These are phyloP conservation scores for Allygus modestus DNA, from an alignment of 2,888 invertebrate genomes.

Conservation along the genomic window DNA sequence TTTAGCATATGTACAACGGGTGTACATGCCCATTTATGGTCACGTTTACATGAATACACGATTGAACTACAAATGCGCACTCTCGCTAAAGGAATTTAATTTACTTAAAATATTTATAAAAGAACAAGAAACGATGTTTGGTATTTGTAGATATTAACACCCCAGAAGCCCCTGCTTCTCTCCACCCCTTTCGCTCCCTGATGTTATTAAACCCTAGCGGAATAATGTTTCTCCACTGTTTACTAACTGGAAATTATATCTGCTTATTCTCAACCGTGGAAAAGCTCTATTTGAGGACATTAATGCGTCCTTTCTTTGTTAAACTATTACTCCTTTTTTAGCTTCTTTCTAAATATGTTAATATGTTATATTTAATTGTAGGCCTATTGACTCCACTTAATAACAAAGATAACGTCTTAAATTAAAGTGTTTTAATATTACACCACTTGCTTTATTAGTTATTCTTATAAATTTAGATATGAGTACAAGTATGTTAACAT, in stretches of 20 bases:
- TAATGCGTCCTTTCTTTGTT: neutral
- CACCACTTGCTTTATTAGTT: too few species aligned
- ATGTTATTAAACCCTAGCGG: conserved; percentile 48
- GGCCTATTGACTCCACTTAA: too few species aligned
- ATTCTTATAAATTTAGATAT: too few species aligned
- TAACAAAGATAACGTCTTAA: too few species aligned
- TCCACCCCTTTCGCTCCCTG: conserved; percentile 3
- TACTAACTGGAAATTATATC: conserved; percentile 49
- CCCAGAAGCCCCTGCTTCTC: neutral
- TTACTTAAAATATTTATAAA: conserved; percentile 45
- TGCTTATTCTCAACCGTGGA: conserved; percentile 27
- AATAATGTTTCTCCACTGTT: conserved; percentile 44
- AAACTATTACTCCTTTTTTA: neutral
- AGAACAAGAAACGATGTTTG: conserved; percentile 45
- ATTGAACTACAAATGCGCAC: neutral
- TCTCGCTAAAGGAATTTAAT: conserved; percentile 25
- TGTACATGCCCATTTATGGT: too few species aligned
- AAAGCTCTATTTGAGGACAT: conserved; percentile 28
- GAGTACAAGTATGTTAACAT: too few species aligned
- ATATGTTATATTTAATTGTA: too few species aligned
- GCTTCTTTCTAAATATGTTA: neutral
- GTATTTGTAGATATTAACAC: conserved; percentile 49
- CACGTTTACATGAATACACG: too few species aligned
- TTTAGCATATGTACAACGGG: too few species aligned
- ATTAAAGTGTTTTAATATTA: too few species aligned